phyloP scores from a whole-genome alignment of 37 sponge, comb jelly and placozoan species.

The Ianthella basta region DNA sequence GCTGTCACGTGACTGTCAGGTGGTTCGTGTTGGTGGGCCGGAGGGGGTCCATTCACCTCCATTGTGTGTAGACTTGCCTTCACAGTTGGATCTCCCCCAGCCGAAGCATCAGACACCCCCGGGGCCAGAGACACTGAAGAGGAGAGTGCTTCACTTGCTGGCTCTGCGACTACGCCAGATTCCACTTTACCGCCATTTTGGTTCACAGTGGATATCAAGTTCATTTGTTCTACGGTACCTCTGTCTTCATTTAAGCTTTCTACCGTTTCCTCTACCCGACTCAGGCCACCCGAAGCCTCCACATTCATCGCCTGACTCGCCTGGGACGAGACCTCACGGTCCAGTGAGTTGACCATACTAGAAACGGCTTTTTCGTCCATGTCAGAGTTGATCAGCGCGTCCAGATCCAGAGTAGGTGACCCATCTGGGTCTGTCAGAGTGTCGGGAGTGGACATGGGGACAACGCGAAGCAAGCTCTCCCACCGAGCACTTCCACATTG shows the following conservation, averaged over 20 bases:
- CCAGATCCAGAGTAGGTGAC: conserved; percentile 30
- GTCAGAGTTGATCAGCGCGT: conserved; percentile 39
- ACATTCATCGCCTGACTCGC: no score
- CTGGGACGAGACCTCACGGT: not conserved
- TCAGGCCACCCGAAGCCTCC: no score
- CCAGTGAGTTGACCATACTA: conserved; percentile 22
- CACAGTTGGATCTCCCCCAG: not conserved
- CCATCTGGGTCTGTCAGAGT: conserved; percentile 9
- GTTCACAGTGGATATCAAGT: not conserved
- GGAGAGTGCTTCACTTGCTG: not conserved
- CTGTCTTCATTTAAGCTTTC: conserved; percentile 13
- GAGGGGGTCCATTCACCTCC: no score
- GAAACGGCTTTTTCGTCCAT: conserved; percentile 35
- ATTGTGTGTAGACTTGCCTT: not conserved
- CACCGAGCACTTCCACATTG: no score
- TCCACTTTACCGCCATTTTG: conserved; percentile 23
- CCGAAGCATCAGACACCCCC: not conserved
- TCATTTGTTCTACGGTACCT: not conserved
- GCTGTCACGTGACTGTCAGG: no score
- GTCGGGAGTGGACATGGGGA: no score
- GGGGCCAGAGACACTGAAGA: not conserved
- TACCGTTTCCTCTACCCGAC: no score
- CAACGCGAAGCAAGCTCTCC: no score
- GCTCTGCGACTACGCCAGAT: not conserved
- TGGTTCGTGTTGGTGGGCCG: no score